Conservation (phyloP, 2,888 invertebrate genomes). For the Yponomeuta cagnagella region DNA sequence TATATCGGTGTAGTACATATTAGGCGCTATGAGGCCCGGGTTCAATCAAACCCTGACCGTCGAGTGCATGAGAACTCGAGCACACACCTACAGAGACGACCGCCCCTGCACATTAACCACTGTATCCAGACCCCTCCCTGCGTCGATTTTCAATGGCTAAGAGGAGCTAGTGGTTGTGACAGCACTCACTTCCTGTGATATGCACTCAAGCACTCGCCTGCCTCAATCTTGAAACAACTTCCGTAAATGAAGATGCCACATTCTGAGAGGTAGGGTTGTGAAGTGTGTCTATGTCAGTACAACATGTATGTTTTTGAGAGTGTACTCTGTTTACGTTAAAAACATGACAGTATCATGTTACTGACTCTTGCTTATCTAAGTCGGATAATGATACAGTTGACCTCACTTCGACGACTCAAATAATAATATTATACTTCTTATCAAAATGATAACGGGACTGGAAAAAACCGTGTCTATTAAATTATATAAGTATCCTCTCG, state of each 20-base stretch:
- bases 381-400: too few species aligned
- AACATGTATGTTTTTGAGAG: too few species aligned
- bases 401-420: too few species aligned
- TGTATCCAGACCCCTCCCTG: background rate
- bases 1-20: background rate
- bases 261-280: background rate
- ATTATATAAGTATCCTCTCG: too few species aligned
- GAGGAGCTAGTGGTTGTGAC: background rate
- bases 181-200: constrained; percentile 2
- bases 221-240: background rate
- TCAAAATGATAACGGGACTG: too few species aligned
- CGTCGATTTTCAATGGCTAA: background rate
- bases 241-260: background rate
- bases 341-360: too few species aligned
- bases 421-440: too few species aligned
- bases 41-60: background rate
- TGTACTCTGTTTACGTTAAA: too few species aligned
- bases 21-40: background rate
- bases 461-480: too few species aligned
- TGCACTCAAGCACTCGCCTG: constrained; percentile 2
- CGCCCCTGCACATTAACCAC: background rate
- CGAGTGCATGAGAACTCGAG: background rate
- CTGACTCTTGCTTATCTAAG: too few species aligned
- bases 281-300: background rate
- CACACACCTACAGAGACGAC: background rate